Evolutionary conservation across 1,140 invertebrate species (phyloP), one percentile per base, ranked within the genome.

Genomic region (Oscheius sp.): DNA sequence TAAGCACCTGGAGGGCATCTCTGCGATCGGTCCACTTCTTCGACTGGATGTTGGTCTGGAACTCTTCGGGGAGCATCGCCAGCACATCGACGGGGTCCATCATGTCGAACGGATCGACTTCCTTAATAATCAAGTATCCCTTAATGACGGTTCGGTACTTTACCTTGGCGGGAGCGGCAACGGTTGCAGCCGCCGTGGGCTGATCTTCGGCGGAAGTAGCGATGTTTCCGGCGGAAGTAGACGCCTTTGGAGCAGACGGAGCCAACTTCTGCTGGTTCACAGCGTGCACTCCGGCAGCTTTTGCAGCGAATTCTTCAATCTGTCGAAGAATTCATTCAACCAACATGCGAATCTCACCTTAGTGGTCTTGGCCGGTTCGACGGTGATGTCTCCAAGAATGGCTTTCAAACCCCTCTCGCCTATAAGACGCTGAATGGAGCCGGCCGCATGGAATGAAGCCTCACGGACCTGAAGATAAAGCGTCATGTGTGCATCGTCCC

Each of bases 1-100:
- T 42, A 10, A n/a, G 13, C 13, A 63, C 61, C 79, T 71, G 29
- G 1, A 99, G 80, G 0, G 91, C 90, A 85, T 97, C 93, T 85
- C 96, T 96, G 10, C 96, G 88, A 61, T 97, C 93, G 81, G 94
- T 91, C 96, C 96, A 99, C 82, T 98, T 98, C 83, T 97, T 97
- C 0, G 92, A 91, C 85, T 97, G 94, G 7, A 80, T 13, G 63
- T 82, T 80, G 4, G 96, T 93, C 3, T 61, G 49, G 85, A 97
- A 99, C 85, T 97, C 93, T 87, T 95, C 95, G 0, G 94, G 94
- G 28, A 98, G 84, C 84, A 94, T 91, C 1, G 91, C 90, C 0
- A 98, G 82, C 79, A 99, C 93, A 82, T 98, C 93, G 31, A 96
- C 92, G 0, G 94, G 91, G 79, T 93, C 91, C 4, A 96, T 83